Conservation (phyloP, 2,797 vertebrate genomes). For the Pseudotriccus pelzelni region DNA sequence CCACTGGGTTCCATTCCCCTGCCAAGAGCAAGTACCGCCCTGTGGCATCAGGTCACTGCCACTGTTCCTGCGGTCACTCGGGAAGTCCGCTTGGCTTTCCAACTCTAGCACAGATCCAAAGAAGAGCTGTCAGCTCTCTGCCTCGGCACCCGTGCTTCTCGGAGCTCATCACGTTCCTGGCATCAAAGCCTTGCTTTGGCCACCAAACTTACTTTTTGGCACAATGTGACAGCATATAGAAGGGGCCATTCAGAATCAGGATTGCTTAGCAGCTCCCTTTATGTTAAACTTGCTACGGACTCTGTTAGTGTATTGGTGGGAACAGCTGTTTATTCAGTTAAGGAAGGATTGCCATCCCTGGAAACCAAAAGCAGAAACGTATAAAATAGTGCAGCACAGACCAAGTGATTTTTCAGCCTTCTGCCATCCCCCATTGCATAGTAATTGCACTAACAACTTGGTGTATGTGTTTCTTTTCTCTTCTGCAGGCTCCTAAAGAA, state of each 20-base stretch:
- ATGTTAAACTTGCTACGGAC: background rate
- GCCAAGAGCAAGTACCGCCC: background rate
- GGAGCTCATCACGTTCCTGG: background rate
- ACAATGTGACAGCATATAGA: background rate
- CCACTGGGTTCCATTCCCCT: background rate
- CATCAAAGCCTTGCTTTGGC: background rate
- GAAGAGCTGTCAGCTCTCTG: background rate
- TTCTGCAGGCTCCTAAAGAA: conserved; percentile 84
- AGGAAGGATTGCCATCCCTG: conserved; percentile 1
- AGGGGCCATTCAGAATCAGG: background rate
- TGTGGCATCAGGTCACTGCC: background rate
- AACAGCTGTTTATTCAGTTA: background rate
- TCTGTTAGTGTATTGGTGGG: background rate
- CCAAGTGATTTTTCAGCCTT: background rate
- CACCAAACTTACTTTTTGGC: background rate
- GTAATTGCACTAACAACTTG: conserved; percentile 36
- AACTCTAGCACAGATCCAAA: background rate
- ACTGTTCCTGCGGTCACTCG: background rate
- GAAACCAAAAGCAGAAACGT: background rate
- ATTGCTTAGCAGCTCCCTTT: background rate
- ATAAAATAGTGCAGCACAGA: background rate
- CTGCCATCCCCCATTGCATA: background rate
- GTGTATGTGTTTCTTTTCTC: conserved; percentile 46
- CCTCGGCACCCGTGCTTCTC: background rate
- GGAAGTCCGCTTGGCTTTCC: background rate